Evolutionary conservation across 1,140 invertebrate species (phyloP).

Genomic region (Drosophila albomicans): DNA sequence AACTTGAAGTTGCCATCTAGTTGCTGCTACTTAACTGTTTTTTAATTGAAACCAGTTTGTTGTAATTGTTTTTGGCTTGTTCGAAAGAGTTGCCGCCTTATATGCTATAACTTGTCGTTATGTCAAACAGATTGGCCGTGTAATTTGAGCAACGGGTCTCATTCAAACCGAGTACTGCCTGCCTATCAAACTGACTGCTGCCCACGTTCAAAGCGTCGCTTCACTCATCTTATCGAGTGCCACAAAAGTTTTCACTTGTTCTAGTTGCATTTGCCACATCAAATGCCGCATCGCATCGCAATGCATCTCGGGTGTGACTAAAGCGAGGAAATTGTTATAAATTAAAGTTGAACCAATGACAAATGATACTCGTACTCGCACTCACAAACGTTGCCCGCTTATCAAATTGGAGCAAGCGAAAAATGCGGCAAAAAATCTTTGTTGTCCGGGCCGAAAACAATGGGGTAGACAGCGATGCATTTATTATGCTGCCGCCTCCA

Average conservation of each 20-base stretch:
- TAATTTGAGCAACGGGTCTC: constrained; percentile 60
- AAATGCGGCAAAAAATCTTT: constrained; percentile 17
- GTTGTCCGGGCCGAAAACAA: constrained; percentile 7
- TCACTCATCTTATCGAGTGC: not conserved
- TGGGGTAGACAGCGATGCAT: constrained; percentile 1
- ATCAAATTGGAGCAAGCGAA: constrained; percentile 70
- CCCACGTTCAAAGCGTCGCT: not conserved
- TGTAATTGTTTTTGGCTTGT: constrained; percentile 71
- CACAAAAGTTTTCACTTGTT: constrained; percentile 70
- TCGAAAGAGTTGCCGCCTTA: constrained; percentile 48
- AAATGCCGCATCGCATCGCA: constrained; percentile 11
- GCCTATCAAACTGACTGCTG: not conserved
- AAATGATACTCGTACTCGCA: constrained; percentile 55
- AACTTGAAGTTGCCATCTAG: constrained; percentile 21
- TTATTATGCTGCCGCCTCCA: constrained; percentile 3
- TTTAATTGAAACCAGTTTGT: constrained; percentile 81
- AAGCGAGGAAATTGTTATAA: constrained; percentile 69
- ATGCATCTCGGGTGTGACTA: constrained; percentile 55
- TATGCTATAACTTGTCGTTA: constrained; percentile 75
- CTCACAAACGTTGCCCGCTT: constrained; percentile 21
- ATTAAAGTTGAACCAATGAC: constrained; percentile 72
- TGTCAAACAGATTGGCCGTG: constrained; percentile 74
- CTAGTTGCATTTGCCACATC: constrained; percentile 50
- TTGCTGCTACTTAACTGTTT: constrained; percentile 71
- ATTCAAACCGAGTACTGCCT: constrained; percentile 12